These are phyloP conservation scores for Engraulis encrasicolus DNA, from an alignment of 2,113 vertebrate genomes.

Conservation along the genomic window DNA sequence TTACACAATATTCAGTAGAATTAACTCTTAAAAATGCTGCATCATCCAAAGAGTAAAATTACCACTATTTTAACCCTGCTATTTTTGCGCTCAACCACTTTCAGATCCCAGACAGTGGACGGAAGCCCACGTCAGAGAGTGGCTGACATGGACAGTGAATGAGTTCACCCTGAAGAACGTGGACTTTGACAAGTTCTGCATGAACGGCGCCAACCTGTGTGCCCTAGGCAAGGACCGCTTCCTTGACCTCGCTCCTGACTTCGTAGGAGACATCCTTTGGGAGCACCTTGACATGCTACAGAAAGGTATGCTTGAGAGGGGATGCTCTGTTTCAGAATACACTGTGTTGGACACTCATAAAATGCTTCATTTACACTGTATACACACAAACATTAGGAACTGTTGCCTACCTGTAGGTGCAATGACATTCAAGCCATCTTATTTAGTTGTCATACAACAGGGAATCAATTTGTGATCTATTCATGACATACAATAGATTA, in stretches of 20 bases:
- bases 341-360: neutral
- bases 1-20: too few species aligned
- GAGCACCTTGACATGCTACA: constrained; percentile 98
- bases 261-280: constrained; percentile 98
- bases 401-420: too few species aligned
- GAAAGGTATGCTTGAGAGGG: constrained; percentile 88
- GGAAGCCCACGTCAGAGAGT: constrained; percentile 90
- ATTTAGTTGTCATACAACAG: too few species aligned
- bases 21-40: too few species aligned
- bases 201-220: constrained; percentile 91
- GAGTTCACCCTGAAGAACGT: constrained; percentile 98
- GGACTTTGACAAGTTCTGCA: constrained; percentile 95
- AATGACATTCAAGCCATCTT: too few species aligned
- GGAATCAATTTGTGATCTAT: too few species aligned
- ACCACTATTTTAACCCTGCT: too few species aligned
- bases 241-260: constrained; percentile 95
- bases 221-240: constrained; percentile 96
- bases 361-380: neutral
- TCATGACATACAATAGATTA: too few species aligned
- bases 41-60: too few species aligned
- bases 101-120: constrained; percentile 97
- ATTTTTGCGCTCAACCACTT: too few species aligned
- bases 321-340: neutral
- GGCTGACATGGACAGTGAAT: constrained; percentile 96
- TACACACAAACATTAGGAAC: neutral